phyloP scores from a whole-genome alignment of 2,113 vertebrate genomes.

The Clupea harengus region DNA sequence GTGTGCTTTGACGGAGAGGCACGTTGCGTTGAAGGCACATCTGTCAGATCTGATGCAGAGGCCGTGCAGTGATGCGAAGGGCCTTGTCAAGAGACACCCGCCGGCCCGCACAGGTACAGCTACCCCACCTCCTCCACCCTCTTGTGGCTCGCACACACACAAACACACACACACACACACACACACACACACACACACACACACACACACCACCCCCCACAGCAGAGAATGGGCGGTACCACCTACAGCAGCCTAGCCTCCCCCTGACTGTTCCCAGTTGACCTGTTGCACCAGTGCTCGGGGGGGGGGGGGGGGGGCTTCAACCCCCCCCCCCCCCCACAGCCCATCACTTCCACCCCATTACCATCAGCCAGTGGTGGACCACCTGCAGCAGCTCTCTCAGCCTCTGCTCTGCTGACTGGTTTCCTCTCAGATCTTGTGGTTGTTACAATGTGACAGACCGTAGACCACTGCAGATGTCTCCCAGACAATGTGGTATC shows the following conservation, averaged over 20 bases:
- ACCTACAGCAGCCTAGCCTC: slow-evolving; percentile 23
- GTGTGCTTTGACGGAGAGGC: slow-evolving; percentile 21
- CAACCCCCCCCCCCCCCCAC: neutral
- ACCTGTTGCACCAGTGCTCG: slow-evolving; percentile 1
- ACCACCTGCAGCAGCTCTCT: neutral
- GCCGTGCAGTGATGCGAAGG: slow-evolving; percentile 80
- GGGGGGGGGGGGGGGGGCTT: neutral
- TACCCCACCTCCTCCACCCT: slow-evolving; percentile 45
- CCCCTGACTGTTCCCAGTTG: slow-evolving; percentile 41
- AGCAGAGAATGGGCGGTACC: too few relatives aligned
- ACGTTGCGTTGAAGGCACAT: slow-evolving; percentile 71
- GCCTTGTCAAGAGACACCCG: slow-evolving; percentile 78
- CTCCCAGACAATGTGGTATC: neutral
- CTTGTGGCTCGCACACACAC: neutral
- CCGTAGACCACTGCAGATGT: neutral
- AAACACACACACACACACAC: slow-evolving; percentile 3
- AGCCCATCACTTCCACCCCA: neutral
- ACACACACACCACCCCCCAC: neutral
- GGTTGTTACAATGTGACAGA: neutral
- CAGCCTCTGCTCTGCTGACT: neutral
- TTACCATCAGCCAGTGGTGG: neutral
- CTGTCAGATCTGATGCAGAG: slow-evolving; percentile 80
- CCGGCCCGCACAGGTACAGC: slow-evolving; percentile 74
- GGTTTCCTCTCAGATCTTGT: neutral
- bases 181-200: neutral